Percentiles rank a stretch among this genome's conserved stretches.
These are phyloP conservation scores for Cryptotis parvus DNA, from an alignment of 2,113 vertebrate species.

Conservation along the genomic window DNA sequence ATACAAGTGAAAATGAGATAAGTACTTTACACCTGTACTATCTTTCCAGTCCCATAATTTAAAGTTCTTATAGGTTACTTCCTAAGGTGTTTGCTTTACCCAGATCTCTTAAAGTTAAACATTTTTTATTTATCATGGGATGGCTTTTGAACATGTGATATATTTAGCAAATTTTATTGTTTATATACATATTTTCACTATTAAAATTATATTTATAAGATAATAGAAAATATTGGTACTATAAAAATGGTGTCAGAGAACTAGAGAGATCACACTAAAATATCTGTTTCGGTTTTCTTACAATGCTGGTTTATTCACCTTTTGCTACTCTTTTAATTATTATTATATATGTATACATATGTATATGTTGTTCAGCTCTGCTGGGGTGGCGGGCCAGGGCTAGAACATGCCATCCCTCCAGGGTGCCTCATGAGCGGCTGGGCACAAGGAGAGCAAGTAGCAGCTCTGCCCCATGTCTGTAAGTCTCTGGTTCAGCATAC, in stretches of 20 bases:
- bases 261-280: neutral
- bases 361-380: too few relatives aligned
- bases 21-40: too few relatives aligned
- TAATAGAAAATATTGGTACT: neutral
- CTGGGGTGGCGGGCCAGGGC: too few relatives aligned
- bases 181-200: neutral
- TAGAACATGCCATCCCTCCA: too few relatives aligned
- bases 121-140: neutral
- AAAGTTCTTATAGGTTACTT: neutral
- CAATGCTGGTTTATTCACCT: neutral
- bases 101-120: neutral
- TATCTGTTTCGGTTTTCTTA: neutral
- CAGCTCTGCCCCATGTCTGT: too few relatives aligned
- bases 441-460: too few relatives aligned
- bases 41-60: too few relatives aligned
- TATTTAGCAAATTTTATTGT: neutral
- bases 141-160: neutral
- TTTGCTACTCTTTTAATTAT: too few relatives aligned
- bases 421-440: too few relatives aligned
- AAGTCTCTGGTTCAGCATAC: too few relatives aligned
- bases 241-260: neutral
- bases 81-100: neutral
- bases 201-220: neutral
- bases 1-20: too few relatives aligned
- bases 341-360: too few relatives aligned